Evolutionary conservation across 2,888 invertebrate genomes (phyloP), one percentile per base, ranked within the genome.

Genomic region (Tholera decimalis): DNA sequence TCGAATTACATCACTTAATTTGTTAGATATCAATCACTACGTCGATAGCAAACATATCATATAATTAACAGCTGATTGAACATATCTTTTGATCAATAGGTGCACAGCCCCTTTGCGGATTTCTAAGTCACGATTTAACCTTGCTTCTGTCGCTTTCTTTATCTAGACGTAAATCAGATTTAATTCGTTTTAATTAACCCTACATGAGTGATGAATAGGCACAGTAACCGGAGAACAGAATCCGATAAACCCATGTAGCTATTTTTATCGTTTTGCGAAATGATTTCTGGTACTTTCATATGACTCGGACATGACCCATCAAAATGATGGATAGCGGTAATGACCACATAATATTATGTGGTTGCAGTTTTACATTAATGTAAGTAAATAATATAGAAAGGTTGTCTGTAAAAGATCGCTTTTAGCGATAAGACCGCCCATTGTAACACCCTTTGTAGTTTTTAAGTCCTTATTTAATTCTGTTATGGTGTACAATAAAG

Each of bases 91-190:
- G 49, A 66, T 75, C 76, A 63, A 39, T 63, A 57, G 8, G 49
- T 63, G 46, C 11, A 26, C 59, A 57, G 44, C 57, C 54, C 56
- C 53, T 24, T 53, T 58, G 49, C 72, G 54, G 58, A 72, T 77
- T 58, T 70, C 63, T 59, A 5, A 62, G 53, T 66, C 77, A 79
- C 67, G 77, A 74, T 60, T 61, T 53, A 65, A 55, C 68, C 79
- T 76, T 67, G 73, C 54, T n/a, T 46, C 59, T 51, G 55, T 61
- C 46, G 37, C 57, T 65, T 50, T 77, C 64, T 66, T 58, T 64
- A 77, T 73, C 77, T 73, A 65, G 55, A 75, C 67, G 50, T 24
- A 69, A 68, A 68, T 66, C 46, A 56, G 43, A 68, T 50, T 20
- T 8, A 30, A 53, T 47, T 58, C 15, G 44, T 28, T 61, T 3